These are phyloP conservation scores for Bovichtus diacanthus DNA, from an alignment of 2,797 vertebrate species.

Conservation along the genomic window DNA sequence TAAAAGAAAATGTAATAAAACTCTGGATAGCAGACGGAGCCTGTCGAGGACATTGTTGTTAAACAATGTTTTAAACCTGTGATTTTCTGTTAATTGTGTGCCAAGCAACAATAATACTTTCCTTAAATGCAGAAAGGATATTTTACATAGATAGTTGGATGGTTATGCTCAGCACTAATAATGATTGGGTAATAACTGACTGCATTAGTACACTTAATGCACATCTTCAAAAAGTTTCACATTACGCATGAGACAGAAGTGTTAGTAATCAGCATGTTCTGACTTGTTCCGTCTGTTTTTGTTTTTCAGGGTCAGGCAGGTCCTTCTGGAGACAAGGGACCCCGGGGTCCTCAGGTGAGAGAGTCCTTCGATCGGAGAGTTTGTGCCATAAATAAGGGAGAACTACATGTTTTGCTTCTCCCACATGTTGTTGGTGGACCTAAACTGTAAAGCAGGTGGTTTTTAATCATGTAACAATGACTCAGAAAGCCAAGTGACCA, in stretches of 20 bases:
- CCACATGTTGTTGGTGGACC: neutral
- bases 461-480: neutral
- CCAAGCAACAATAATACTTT: neutral
- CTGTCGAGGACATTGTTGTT: neutral
- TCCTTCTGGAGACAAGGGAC: slow-evolving; percentile 84
- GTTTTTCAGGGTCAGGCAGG: slow-evolving; percentile 85
- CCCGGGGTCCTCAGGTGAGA: slow-evolving; percentile 87
- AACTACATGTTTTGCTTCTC: neutral
- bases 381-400: neutral
- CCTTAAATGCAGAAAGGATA: neutral
- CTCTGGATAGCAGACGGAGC: neutral
- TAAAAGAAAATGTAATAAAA: neutral
- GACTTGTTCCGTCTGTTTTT: slow-evolving; percentile 24
- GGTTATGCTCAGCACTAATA: neutral
- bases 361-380: neutral
- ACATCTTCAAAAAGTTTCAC: neutral
- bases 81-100: neutral
- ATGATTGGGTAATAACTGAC: neutral
- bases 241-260: neutral
- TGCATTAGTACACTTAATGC: neutral
- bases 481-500: neutral
- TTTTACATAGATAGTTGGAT: neutral
- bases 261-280: slow-evolving; percentile 8
- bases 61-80: slow-evolving; percentile 2
- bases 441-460: neutral